phyloP scores from a whole-genome alignment of 2,113 vertebrate species.

The Sinocyclocheilus maitianheensis region DNA sequence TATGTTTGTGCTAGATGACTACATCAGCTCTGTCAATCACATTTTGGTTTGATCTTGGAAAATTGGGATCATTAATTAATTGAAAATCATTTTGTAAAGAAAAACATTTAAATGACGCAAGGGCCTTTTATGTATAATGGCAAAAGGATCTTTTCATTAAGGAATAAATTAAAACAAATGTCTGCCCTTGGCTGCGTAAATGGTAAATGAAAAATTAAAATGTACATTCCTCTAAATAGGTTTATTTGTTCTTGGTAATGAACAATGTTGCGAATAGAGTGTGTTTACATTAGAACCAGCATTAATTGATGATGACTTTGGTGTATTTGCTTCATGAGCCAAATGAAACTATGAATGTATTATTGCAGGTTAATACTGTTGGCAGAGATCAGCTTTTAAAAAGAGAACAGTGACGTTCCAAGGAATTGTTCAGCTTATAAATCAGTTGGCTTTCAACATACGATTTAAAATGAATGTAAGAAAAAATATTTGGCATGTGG shows the following conservation, averaged over 20 bases:
- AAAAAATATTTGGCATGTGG: not conserved
- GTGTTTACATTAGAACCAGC: conserved; percentile 32
- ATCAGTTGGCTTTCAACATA: conserved; percentile 18
- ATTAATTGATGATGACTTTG: conserved; percentile 43
- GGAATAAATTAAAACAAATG: conserved; percentile 39
- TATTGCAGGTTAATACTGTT: conserved; percentile 53
- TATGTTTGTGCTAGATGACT: conserved; percentile 9
- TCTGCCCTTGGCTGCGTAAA: conserved; percentile 34
- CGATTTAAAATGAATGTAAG: not conserved
- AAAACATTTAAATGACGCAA: not conserved
- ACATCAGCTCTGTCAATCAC: conserved; percentile 18
- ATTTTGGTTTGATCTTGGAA: conserved; percentile 1
- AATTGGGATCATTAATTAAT: not conserved
- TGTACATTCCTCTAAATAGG: conserved; percentile 21
- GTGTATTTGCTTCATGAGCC: conserved; percentile 35
- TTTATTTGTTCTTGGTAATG: conserved; percentile 51
- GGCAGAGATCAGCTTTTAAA: conserved; percentile 18
- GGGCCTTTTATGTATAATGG: not conserved
- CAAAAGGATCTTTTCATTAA: not conserved
- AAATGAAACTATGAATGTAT: conserved; percentile 48
- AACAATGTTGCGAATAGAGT: conserved; percentile 26
- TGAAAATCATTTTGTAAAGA: conserved; percentile 19
- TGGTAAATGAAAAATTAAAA: conserved; percentile 29
- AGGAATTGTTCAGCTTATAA: conserved; percentile 13
- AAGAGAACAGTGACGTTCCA: conserved; percentile 32